These are phyloP conservation scores for Myotis vivesi DNA, from an alignment of 2,797 vertebrate genomes.

Conservation along the genomic window DNA sequence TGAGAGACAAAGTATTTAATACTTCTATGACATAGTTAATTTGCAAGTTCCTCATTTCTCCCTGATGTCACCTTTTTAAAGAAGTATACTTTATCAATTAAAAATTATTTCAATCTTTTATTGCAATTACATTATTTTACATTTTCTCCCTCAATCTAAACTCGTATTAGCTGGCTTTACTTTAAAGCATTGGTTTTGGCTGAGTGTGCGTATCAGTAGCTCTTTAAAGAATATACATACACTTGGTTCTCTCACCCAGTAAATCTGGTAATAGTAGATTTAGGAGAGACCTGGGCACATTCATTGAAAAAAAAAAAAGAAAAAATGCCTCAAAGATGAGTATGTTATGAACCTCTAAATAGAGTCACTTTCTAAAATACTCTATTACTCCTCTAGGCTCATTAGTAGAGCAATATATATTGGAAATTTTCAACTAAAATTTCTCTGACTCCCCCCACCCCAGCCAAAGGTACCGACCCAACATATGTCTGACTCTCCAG, in stretches of 20 bases:
- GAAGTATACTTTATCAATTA: neutral
- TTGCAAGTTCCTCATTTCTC: neutral
- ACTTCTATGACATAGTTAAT: neutral
- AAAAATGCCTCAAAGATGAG: neutral
- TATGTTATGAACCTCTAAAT: neutral
- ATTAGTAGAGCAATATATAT: neutral
- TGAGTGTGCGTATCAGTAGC: neutral
- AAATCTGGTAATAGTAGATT: neutral
- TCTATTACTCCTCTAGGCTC: neutral
- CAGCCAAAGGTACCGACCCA: neutral
- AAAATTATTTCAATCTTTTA: slow-evolving; percentile 16
- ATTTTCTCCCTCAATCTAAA: neutral
- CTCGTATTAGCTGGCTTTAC: neutral
- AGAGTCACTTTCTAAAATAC: neutral
- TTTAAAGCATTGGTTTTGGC: neutral
- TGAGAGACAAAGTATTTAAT: neutral
- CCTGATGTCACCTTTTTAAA: neutral
- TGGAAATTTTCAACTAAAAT: slow-evolving; percentile 16
- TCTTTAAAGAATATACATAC: neutral
- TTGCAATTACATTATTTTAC: neutral
- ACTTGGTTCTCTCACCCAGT: neutral
- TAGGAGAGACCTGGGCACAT: neutral
- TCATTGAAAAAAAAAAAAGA: neutral
- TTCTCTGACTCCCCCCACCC: neutral
- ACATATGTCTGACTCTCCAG: neutral